phyloP scores from a whole-genome alignment of 2,113 vertebrate genomes.

The Procavia capensis region DNA sequence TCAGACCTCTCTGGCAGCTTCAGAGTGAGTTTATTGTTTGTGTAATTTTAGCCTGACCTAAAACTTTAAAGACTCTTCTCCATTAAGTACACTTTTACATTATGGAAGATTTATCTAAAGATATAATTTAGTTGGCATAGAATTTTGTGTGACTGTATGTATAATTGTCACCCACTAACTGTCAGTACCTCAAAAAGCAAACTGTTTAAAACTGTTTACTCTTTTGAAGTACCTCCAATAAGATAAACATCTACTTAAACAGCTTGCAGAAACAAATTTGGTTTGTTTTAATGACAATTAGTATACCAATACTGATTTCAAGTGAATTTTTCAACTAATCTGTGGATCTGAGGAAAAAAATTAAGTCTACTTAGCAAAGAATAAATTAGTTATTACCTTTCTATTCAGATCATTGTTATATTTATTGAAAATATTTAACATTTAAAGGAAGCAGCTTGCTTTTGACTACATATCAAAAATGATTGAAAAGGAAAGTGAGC shows the following conservation, averaged over 20 bases:
- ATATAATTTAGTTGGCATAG: not conserved
- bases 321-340: constrained; percentile 25
- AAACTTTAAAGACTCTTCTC: no score
- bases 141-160: not conserved
- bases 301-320: constrained; percentile 6
- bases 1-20: not conserved
- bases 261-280: not conserved
- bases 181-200: not conserved
- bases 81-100: no score
- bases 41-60: no score
- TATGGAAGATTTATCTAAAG: no score
- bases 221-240: not conserved
- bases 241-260: no score
- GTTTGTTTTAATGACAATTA: constrained; percentile 2
- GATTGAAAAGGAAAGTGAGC: constrained; percentile 25
- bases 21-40: not conserved
- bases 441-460: not conserved
- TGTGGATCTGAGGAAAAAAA: not conserved
- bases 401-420: not conserved
- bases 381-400: no score
- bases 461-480: constrained; percentile 51
- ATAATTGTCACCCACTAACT: not conserved
- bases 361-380: not conserved
- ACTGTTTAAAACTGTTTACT: not conserved
- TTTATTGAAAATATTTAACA: constrained; percentile 42